phyloP scores from a whole-genome alignment of 2,888 invertebrate genomes.

The Rosalia funebris region DNA sequence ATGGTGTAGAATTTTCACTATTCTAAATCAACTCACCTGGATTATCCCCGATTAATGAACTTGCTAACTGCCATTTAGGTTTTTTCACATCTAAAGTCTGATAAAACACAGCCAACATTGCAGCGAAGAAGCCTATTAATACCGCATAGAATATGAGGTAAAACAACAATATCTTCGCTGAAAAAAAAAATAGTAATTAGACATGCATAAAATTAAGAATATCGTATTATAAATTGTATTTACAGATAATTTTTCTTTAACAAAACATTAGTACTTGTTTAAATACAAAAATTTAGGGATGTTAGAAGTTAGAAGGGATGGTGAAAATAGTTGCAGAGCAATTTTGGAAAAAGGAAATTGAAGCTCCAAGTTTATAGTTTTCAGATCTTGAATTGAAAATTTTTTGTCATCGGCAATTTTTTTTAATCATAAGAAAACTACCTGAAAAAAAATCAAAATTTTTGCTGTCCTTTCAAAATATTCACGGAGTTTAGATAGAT shows the following conservation, averaged over 20 bases:
- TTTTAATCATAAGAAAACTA: no score
- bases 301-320: no score
- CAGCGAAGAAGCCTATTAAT: conserved; percentile 93
- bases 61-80: conserved; percentile 90
- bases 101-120: conserved; percentile 94
- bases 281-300: not conserved
- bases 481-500: no score
- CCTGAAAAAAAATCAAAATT: no score
- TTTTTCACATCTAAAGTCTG: conserved; percentile 85
- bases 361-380: no score
- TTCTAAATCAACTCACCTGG: conserved; percentile 89
- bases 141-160: conserved; percentile 95
- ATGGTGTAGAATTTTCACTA: no score
- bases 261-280: not conserved
- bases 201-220: conserved; percentile 4
- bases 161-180: conserved; percentile 95
- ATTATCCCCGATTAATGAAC: conserved; percentile 90
- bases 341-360: no score
- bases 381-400: no score
- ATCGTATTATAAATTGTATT: not conserved
- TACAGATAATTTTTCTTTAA: not conserved
- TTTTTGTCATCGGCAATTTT: no score
- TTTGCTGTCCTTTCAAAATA: no score
- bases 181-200: conserved; percentile 62
- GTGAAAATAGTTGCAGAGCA: no score